Conservation (phyloP, 2,113 vertebrate genomes). For the Leptodactylus fuscus region DNA sequence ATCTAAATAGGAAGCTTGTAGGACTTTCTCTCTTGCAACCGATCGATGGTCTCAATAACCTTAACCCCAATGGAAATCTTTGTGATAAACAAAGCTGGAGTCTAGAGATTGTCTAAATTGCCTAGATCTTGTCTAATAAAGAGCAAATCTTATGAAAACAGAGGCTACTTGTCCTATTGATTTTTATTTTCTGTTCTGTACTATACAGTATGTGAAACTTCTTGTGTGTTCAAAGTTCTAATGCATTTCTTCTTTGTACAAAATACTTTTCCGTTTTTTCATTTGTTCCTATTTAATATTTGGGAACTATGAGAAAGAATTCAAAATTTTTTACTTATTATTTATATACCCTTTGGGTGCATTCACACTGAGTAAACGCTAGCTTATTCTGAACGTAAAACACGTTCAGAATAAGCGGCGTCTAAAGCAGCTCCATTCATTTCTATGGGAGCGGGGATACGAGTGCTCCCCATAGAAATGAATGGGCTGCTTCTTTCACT, state of each 20-base stretch:
- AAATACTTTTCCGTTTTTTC: not conserved
- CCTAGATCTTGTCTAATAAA: conserved; percentile 57
- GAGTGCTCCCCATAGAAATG: no score
- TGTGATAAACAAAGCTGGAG: conserved; percentile 57
- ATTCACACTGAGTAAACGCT: no score
- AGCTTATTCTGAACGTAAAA: no score
- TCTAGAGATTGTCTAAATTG: conserved; percentile 58
- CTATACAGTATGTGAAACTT: conserved; percentile 41
- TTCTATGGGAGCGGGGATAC: no score
- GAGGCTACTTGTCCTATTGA: conserved; percentile 52
- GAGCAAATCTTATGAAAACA: conserved; percentile 55
- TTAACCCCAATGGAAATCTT: conserved; percentile 59
- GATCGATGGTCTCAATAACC: conserved; percentile 61
- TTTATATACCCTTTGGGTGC: no score
- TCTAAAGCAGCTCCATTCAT: no score
- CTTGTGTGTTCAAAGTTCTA: conserved; percentile 35
- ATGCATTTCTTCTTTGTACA: not conserved
- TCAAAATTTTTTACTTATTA: no score
- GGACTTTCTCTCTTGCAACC: conserved; percentile 51
- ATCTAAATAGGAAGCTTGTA: conserved; percentile 55
- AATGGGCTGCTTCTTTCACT: no score
- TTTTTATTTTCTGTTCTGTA: conserved; percentile 53
- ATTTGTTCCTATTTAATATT: not conserved
- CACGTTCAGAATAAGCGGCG: no score
- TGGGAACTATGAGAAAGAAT: not conserved